Base-by-base conservation (phyloP, 2,113 vertebrate species). In the Synodontis membranacea region DNA sequence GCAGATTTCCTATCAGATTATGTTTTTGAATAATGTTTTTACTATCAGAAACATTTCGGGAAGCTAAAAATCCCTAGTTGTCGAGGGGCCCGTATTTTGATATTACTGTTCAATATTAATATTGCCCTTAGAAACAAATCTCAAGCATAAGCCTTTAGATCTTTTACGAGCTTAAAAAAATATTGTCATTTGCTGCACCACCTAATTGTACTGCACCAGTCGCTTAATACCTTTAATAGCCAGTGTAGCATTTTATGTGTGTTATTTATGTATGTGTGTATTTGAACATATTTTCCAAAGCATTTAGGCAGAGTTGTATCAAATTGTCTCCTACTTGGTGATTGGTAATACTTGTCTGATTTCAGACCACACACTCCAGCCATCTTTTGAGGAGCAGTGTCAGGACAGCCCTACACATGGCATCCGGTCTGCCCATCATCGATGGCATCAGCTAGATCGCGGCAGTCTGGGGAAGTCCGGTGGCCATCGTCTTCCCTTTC, bases 351-450 rank as follows among this genome's bases (percentile, higher is more conserved):
- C 19, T 1, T 42, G 7, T 58, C 52, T 80, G 52, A 37, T 70
- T 86, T 75, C 54, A 86, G 52, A 83, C 39, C 39, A 42, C 78
- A 60, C 54, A 60, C 10, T 80, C 91, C 92, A 91, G n/a, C 75
- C 83, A 0, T 48, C 79, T 34, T 76, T 37, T 37, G 85, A 82
- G 46, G 89, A 91, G 34, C 60, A 82, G 48, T 80, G 68, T 48
- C 80, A 80, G 15, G 88, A 85, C 0, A 66, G 28, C 64, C 54
- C 23, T 1, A 19, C 44, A 19, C n/a, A 54, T 7, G 85, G 37
- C 4, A 1, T 25, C 19, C 62, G 25, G 25, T 72, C 86, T 50
- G 42, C 80, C 84, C 88, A n/a, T 52, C 89, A 89, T 70, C 91
- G 86, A n/a, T 83, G 82, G 54, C 62, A 76, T 72, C 91, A 87